phyloP scores from a whole-genome alignment of 2,888 invertebrate genomes.

The Penaeus monodon region DNA sequence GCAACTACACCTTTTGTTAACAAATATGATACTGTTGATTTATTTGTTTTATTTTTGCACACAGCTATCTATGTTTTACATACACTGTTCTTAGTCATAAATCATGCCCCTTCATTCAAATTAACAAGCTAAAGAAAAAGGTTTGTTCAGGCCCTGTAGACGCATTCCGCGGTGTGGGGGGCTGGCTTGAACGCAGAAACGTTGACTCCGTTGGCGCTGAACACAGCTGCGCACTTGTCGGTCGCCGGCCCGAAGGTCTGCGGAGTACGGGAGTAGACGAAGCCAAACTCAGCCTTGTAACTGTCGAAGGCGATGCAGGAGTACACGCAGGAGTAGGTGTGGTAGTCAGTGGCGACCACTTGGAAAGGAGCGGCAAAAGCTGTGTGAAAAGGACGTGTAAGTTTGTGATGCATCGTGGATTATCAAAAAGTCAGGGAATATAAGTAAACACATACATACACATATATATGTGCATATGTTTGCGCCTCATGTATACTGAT shows the following conservation, averaged over 20 bases:
- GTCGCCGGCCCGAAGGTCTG: conserved; percentile 28
- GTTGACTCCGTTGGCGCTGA: conserved; percentile 31
- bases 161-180: conserved; percentile 35
- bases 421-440: too few relatives aligned
- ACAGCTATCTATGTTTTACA: too few relatives aligned
- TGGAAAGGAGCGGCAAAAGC: conserved; percentile 31
- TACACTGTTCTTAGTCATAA: too few relatives aligned
- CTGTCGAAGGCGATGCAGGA: conserved; percentile 35
- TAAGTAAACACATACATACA: too few relatives aligned
- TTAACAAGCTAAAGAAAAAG: too few relatives aligned
- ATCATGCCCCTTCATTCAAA: too few relatives aligned
- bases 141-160: conserved; percentile 24
- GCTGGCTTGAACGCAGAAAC: conserved; percentile 23
- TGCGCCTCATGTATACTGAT: too few relatives aligned
- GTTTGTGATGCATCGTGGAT: too few relatives aligned
- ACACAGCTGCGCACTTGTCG: conserved; percentile 28
- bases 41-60: too few relatives aligned
- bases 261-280: conserved; percentile 42
- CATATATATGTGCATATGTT: too few relatives aligned
- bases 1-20: too few relatives aligned
- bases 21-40: too few relatives aligned
- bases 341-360: conserved; percentile 46
- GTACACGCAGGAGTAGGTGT: conserved; percentile 44
- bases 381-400: not conserved
- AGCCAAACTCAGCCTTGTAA: conserved; percentile 49